Percentiles rank a stretch among this genome's conserved stretches.
phyloP scores from a whole-genome alignment of 1,140 invertebrate species.

The Meloidogyne exigua region DNA sequence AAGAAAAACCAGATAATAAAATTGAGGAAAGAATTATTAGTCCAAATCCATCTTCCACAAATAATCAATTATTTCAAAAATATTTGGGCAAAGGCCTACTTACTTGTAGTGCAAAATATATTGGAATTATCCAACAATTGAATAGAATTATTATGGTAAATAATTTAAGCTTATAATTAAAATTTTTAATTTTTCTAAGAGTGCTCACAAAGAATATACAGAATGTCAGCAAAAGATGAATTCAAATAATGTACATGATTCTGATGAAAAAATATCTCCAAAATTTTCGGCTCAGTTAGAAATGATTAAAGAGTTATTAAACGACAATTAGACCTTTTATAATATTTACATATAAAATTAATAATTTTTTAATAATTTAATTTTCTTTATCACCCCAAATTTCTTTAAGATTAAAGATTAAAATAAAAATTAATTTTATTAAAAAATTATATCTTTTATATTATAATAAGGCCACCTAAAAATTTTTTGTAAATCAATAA shows the following conservation, averaged over 20 bases:
- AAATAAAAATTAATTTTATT: too few relatives aligned
- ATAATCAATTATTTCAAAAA: slow-evolving; percentile 5
- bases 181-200: neutral
- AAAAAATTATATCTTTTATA: neutral
- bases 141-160: neutral
- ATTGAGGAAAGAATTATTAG: too few relatives aligned
- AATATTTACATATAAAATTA: too few relatives aligned
- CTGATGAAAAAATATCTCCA: neutral
- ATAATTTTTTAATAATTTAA: too few relatives aligned
- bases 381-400: too few relatives aligned
- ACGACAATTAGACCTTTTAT: neutral
- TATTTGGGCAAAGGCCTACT: neutral
- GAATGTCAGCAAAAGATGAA: neutral
- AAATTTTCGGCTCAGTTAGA: neutral
- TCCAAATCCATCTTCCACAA: neutral
- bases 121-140: slow-evolving; percentile 3
- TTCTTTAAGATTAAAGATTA: too few relatives aligned
- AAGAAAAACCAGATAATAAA: neutral
- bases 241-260: neutral
- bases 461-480: neutral
- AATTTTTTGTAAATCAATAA: neutral
- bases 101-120: neutral
- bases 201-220: neutral
- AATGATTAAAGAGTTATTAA: neutral
- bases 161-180: neutral